These are phyloP conservation scores for Callimorpha dominula DNA, from an alignment of 2,888 invertebrate species.

Conservation along the genomic window DNA sequence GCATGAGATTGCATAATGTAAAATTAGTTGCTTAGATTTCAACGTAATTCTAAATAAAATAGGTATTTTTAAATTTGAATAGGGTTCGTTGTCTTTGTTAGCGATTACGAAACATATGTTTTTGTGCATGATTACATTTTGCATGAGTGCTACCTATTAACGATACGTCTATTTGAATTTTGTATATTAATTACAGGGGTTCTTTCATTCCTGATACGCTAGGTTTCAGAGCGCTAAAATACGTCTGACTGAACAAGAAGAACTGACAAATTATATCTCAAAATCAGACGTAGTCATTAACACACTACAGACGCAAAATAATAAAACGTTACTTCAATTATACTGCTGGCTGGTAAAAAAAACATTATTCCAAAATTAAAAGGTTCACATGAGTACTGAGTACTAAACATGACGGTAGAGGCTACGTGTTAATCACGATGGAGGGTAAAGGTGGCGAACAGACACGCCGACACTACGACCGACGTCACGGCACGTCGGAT, in stretches of 20 bases:
- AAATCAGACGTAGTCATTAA: not conserved
- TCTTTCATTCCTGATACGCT: not conserved
- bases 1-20: slow-evolving; percentile 22
- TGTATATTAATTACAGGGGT: not conserved
- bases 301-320: not conserved
- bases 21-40: slow-evolving; percentile 10
- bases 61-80: slow-evolving; percentile 15
- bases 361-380: not conserved
- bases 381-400: not conserved
- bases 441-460: slow-evolving; percentile 58
- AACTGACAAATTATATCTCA: not conserved
- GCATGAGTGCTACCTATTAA: slow-evolving; percentile 10
- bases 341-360: not conserved
- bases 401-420: not conserved
- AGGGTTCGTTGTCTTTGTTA: not conserved
- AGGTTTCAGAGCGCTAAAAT: not conserved
- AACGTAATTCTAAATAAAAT: slow-evolving; percentile 18
- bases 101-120: not conserved
- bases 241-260: not conserved
- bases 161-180: not conserved
- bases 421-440: slow-evolving; percentile 56
- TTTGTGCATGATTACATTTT: slow-evolving; percentile 20
- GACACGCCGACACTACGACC: slow-evolving; percentile 52
- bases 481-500: slow-evolving; percentile 37
- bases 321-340: not conserved